These are phyloP conservation scores for Lepeophtheirus nordmannii DNA, from an alignment of 2,888 invertebrate species.

Conservation along the genomic window DNA sequence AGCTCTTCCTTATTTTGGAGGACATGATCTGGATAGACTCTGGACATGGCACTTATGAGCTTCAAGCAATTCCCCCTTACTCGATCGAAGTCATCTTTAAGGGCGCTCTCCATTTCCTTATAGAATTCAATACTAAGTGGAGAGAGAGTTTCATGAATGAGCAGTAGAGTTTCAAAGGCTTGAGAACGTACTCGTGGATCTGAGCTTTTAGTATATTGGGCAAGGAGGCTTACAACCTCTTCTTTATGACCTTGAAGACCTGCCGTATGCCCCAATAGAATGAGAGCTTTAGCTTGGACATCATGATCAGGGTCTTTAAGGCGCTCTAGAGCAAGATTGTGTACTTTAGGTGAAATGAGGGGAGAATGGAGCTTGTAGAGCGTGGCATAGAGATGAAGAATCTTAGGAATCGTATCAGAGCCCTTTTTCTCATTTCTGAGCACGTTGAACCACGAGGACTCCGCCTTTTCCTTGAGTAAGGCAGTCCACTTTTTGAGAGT, in stretches of 20 bases:
- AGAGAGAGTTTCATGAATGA: constrained; percentile 60
- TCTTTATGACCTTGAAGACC: constrained; percentile 10
- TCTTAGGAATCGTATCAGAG: too few species aligned
- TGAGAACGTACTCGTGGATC: constrained; percentile 80
- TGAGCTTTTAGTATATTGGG: constrained; percentile 63
- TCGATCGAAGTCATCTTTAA: constrained; percentile 83
- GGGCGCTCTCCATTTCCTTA: constrained; percentile 51
- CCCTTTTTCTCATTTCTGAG: too few species aligned
- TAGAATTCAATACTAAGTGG: constrained; percentile 54
- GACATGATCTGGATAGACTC: constrained; percentile 63
- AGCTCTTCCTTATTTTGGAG: not conserved
- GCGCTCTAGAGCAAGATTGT: too few species aligned
- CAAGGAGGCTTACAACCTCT: constrained; percentile 42
- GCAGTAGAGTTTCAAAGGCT: constrained; percentile 62
- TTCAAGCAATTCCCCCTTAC: constrained; percentile 71
- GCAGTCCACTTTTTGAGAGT: too few species aligned
- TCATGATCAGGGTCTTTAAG: constrained; percentile 35
- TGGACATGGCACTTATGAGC: constrained; percentile 68
- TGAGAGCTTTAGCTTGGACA: constrained; percentile 43
- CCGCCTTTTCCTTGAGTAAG: too few species aligned
- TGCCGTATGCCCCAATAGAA: constrained; percentile 42
- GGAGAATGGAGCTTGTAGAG: too few species aligned
- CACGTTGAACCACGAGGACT: too few species aligned
- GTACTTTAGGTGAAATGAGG: too few species aligned
- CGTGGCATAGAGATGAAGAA: too few species aligned